Evolutionary conservation across 2,888 invertebrate genomes (phyloP), one percentile per base, ranked within the genome.

Genomic region (Candidula unifasciata): DNA sequence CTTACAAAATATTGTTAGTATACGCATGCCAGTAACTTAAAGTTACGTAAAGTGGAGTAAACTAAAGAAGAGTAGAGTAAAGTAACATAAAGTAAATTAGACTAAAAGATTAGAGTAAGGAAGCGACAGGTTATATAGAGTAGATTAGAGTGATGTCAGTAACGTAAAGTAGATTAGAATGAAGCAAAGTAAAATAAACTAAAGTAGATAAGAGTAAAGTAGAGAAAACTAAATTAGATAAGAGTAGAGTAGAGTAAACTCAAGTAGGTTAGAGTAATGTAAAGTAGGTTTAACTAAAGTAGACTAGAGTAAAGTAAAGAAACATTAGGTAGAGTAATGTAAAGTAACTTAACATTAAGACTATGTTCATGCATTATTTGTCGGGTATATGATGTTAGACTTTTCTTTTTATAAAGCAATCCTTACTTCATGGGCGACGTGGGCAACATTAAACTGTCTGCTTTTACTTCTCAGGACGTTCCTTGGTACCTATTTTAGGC

Each of bases 121-220:
- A 18, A 24, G 68, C 10, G 68, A 18, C 10, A n/a, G 24, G 68
- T 68, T 18, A 30, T 18, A 30, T 68, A 68, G 68, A 68, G 68
- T 16, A 24, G 68, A 68, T 10, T 68, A 68, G 68, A 68, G 18
- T 54, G n/a, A n/a, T n/a, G n/a, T n/a, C n/a, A 68, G 68, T 16
- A 68, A 8, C 10, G 16, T 16, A 24, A n/a, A 68, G 68, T 68
- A 68, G 68, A 68, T 10, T 68, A 68, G 68, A 68, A 30, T 68
- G 24, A n/a, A 68, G 68, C 24, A 68, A n/a, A 68, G 68, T 68
- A 68, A 30, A 68, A n/a, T 68, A 68, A n/a, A 68, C 8, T 68
- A 68, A 30, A 68, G 68, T 68, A 68, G 68, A 30, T 68, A 68
- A 30, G 68, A 68, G n/a, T 68, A 68, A n/a, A 30, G n/a, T 68